phyloP scores from a whole-genome alignment of 1,140 invertebrate genomes.

The Caligus rogercresseyi region DNA sequence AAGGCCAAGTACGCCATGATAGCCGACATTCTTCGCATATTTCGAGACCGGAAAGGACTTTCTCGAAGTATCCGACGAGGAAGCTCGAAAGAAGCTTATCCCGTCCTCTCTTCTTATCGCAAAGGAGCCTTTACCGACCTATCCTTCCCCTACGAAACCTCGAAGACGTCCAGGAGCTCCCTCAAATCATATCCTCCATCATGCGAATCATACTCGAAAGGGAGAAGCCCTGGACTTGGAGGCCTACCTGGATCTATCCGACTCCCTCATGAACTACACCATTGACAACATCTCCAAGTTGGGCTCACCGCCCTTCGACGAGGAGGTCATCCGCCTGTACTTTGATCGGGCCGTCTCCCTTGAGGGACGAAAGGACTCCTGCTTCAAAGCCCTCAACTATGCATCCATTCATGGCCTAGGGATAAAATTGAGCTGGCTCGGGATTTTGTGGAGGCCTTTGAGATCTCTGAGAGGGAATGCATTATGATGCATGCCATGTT shows the following conservation, averaged over 20 bases:
- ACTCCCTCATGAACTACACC: neutral
- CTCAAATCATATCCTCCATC: neutral
- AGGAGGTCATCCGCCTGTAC: neutral
- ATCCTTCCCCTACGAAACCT: neutral
- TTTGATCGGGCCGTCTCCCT: neutral
- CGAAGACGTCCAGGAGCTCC: too few species aligned
- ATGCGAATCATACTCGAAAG: neutral
- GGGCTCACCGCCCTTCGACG: neutral
- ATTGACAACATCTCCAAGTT: neutral
- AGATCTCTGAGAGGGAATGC: neutral
- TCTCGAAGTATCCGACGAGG: neutral
- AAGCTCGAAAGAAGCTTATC: neutral
- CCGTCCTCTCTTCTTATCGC: neutral
- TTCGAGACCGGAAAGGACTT: neutral
- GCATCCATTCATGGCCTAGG: neutral
- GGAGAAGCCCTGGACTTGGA: neutral
- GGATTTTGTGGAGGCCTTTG: neutral
- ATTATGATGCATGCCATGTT: neutral
- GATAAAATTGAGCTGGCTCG: neutral
- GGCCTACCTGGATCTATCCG: neutral
- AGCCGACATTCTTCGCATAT: neutral
- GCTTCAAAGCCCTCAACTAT: neutral
- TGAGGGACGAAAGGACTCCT: neutral
- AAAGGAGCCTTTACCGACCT: neutral
- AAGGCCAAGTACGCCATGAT: neutral